These are phyloP conservation scores for Charaxes varanes DNA, from an alignment of 1,140 invertebrate species.

Conservation along the genomic window DNA sequence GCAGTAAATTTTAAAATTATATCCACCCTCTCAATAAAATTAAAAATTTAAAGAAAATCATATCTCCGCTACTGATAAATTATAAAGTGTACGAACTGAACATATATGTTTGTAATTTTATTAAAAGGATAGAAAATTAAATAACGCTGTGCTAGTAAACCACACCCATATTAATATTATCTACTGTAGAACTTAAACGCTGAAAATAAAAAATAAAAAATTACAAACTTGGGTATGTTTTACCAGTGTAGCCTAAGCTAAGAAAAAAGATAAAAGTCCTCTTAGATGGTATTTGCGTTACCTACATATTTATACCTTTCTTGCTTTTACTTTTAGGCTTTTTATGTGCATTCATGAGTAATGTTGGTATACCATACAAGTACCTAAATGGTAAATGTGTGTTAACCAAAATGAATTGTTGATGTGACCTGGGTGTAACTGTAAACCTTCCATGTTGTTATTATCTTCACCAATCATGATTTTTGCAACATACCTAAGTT, in stretches of 20 bases:
- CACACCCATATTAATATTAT: constrained; percentile 31
- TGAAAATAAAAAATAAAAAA: constrained; percentile 8
- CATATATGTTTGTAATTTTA: constrained; percentile 23
- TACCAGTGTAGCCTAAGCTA: constrained; percentile 67
- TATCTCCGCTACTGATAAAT: not conserved
- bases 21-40: constrained; percentile 47
- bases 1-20: constrained; percentile 67
- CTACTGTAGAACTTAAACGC: constrained; percentile 7
- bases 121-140: constrained; percentile 35
- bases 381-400: constrained; percentile 46
- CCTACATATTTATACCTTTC: constrained; percentile 31
- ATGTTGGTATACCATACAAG: constrained; percentile 46
- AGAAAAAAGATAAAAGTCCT: constrained; percentile 55
- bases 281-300: constrained; percentile 35
- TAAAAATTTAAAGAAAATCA: constrained; percentile 9
- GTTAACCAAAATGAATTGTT: constrained; percentile 50
- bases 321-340: constrained; percentile 37
- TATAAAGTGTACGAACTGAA: not conserved
- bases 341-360: constrained; percentile 53
- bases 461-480: constrained; percentile 47
- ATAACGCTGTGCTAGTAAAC: constrained; percentile 64
- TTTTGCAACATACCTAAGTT: constrained; percentile 42
- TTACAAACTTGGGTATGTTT: constrained; percentile 44
- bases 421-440: constrained; percentile 71
- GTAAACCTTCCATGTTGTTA: constrained; percentile 35